A percentile compares a stretch with the other conserved stretches of the same genome.
These are phyloP conservation scores for Danio kyathit DNA, from an alignment of 2,797 vertebrate species.

Conservation along the genomic window DNA sequence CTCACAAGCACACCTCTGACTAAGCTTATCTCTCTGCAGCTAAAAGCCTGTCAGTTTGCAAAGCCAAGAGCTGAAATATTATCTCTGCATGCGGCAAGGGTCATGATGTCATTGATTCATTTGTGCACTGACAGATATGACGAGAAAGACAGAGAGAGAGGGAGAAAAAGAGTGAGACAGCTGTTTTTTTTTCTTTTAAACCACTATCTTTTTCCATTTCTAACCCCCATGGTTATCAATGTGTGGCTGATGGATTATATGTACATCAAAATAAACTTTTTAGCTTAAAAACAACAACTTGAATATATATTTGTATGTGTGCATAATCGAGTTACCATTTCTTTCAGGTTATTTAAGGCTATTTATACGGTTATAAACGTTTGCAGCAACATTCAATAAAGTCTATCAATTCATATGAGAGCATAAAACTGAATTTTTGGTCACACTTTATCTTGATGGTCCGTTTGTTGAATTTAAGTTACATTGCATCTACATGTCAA, in stretches of 20 bases:
- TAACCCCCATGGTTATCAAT: background rate
- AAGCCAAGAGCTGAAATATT: constrained; percentile 16
- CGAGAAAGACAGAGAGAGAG: background rate
- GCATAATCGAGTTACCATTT: background rate
- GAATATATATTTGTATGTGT: background rate
- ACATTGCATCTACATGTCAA: too few species aligned
- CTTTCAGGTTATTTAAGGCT: background rate
- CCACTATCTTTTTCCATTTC: constrained; percentile 4
- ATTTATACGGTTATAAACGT: too few species aligned
- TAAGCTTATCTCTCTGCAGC: background rate
- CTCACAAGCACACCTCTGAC: background rate
- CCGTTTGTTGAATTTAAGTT: too few species aligned
- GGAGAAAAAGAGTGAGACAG: background rate
- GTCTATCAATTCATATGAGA: background rate
- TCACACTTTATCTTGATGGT: too few species aligned
- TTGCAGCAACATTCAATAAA: background rate
- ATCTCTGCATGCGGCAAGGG: background rate
- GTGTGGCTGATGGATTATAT: background rate
- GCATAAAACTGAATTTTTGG: background rate
- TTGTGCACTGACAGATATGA: constrained; percentile 11
- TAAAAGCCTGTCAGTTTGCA: constrained; percentile 16
- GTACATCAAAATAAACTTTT: background rate
- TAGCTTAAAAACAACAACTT: background rate
- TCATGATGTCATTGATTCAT: constrained; percentile 38
- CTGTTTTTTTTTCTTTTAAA: constrained; percentile 6